Conservation (phyloP, 1,140 invertebrate species). For the Eurosta solidaginis region DNA sequence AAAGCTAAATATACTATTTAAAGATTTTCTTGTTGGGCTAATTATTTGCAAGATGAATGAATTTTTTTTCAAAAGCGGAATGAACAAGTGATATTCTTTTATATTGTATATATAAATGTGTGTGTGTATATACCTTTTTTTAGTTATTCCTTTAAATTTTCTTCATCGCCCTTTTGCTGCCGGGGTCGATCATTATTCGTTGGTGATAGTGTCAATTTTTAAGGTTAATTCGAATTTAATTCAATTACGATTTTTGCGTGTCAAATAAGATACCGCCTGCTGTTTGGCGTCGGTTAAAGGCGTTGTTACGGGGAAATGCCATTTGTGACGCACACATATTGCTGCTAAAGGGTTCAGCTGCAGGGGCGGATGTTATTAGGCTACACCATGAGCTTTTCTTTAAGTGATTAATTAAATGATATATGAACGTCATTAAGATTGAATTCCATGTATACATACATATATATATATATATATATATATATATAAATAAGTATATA, state of each 20-base stretch:
- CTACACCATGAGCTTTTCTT: neutral
- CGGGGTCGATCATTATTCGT: neutral
- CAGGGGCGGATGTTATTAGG: neutral
- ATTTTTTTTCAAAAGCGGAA: too few species aligned
- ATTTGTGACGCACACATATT: neutral
- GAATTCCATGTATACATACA: too few species aligned
- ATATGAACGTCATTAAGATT: too few species aligned
- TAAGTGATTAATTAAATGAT: neutral
- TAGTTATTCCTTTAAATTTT: neutral
- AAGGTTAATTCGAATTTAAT: conserved; percentile 19
- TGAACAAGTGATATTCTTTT: too few species aligned
- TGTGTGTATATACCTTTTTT: too few species aligned
- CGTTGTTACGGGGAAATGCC: neutral
- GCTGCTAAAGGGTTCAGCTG: neutral
- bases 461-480: neutral
- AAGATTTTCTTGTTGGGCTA: too few species aligned
- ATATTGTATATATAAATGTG: too few species aligned
- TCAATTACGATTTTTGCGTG: conserved; percentile 17
- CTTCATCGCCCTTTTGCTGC: neutral
- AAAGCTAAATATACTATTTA: too few species aligned
- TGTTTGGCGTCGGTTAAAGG: neutral
- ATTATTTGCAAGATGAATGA: too few species aligned
- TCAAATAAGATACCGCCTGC: conserved; percentile 12
- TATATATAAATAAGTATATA: neutral
- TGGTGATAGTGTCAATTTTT: neutral